Conservation (phyloP, 2,797 vertebrate species). For the Acrossocheilus fasciatus region DNA sequence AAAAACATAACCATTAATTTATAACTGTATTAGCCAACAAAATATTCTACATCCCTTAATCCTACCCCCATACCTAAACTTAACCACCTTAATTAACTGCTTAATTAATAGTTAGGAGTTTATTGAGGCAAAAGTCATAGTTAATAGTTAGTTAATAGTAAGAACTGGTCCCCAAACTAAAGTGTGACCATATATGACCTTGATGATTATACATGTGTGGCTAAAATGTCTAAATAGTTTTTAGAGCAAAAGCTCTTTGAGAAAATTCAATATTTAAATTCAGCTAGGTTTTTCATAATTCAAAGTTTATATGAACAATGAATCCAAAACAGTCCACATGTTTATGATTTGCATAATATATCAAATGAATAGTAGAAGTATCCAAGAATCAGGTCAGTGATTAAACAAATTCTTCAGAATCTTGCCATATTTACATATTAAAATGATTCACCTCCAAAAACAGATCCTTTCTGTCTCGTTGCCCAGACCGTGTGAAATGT, state of each 20-base stretch:
- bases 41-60: too few relatives aligned
- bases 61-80: too few relatives aligned
- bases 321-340: constrained; percentile 9
- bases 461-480: not conserved
- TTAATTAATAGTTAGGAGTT: not conserved
- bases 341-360: constrained; percentile 22
- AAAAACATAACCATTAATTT: not conserved
- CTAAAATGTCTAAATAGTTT: not conserved
- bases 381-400: constrained; percentile 14
- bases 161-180: not conserved
- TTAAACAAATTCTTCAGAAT: constrained; percentile 22
- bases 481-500: constrained; percentile 3
- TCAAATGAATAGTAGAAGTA: not conserved
- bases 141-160: not conserved
- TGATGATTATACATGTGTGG: not conserved
- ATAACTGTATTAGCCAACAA: too few relatives aligned
- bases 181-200: not conserved
- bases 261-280: not conserved
- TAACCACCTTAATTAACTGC: too few relatives aligned
- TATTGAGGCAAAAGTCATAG: not conserved
- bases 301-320: constrained; percentile 6
- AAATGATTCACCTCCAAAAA: constrained; percentile 16
- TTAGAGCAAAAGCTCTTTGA: not conserved
- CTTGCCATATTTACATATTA: constrained; percentile 34
- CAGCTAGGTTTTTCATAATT: constrained; percentile 1